These are phyloP conservation scores for Polymixis lichenea DNA, from an alignment of 2,888 invertebrate genomes.

Conservation along the genomic window DNA sequence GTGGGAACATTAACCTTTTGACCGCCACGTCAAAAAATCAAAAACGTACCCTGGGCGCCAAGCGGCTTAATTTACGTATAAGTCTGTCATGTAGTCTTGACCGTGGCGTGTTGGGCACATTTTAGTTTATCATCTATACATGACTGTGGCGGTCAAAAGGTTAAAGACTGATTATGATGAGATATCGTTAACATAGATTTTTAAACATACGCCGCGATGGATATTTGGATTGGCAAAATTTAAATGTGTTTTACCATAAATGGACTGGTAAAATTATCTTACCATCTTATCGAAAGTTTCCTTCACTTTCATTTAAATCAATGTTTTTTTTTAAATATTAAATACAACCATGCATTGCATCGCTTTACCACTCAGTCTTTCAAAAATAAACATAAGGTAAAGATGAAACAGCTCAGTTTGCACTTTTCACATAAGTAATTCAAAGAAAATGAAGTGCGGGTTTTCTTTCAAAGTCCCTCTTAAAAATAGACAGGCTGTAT, in stretches of 20 bases:
- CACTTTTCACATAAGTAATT: constrained; percentile 33
- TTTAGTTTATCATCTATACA: no score
- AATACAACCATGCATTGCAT: neutral
- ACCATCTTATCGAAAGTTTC: no score
- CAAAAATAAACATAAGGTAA: constrained; percentile 13
- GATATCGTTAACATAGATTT: neutral
- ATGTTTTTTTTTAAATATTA: no score
- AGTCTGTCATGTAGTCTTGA: no score
- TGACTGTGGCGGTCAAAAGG: no score
- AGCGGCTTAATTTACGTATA: no score
- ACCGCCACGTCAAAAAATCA: no score
- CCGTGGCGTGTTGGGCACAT: no score
- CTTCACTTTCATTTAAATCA: neutral
- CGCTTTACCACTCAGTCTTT: neutral
- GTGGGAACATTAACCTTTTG: no score
- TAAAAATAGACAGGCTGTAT: constrained; percentile 9
- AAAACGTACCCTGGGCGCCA: no score
- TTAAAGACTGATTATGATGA: no score
- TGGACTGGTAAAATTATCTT: neutral
- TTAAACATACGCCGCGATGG: no score
- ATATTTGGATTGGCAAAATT: neutral
- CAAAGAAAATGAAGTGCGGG: constrained; percentile 18
- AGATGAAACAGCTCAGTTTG: constrained; percentile 17
- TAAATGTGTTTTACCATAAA: neutral
- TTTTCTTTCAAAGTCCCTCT: constrained; percentile 9